These are phyloP conservation scores for Drosophila burlai DNA, from an alignment of 1,140 invertebrate species.

Conservation along the genomic window DNA sequence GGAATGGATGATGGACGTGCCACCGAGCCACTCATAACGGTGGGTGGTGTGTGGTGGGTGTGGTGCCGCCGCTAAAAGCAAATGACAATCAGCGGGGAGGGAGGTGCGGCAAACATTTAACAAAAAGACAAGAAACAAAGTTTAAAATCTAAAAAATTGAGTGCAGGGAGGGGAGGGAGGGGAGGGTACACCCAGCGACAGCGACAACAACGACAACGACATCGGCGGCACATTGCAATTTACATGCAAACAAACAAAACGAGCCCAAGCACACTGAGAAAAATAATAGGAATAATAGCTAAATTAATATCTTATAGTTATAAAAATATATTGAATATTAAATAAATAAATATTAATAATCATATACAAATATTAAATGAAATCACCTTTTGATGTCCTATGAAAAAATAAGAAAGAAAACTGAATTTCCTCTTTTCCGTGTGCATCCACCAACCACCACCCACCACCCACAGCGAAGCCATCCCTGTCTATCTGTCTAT, in stretches of 20 bases:
- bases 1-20: constrained; percentile 37
- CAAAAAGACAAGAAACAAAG: constrained; percentile 69
- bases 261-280: constrained; percentile 36
- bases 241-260: constrained; percentile 81
- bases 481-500: constrained; percentile 9
- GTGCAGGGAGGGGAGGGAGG: not conserved
- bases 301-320: not conserved
- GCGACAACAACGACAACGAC: constrained; percentile 2
- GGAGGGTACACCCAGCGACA: not conserved
- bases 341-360: no score
- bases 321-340: no score
- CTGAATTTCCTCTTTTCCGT: not conserved
- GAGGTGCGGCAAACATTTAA: constrained; percentile 59
- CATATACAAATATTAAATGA: not conserved
- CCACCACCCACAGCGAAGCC: constrained; percentile 30
- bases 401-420: not conserved
- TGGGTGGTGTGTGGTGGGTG: constrained; percentile 7
- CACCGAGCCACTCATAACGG: constrained; percentile 49
- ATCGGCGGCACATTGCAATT: constrained; percentile 71
- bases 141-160: constrained; percentile 74
- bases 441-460: constrained; percentile 7
- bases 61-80: constrained; percentile 47
- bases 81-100: constrained; percentile 44
- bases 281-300: not conserved
- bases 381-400: no score